Evolutionary conservation across 2,113 vertebrate genomes (phyloP), one percentile per base, ranked within the genome.

Genomic region (Chionodraco myersi): DNA sequence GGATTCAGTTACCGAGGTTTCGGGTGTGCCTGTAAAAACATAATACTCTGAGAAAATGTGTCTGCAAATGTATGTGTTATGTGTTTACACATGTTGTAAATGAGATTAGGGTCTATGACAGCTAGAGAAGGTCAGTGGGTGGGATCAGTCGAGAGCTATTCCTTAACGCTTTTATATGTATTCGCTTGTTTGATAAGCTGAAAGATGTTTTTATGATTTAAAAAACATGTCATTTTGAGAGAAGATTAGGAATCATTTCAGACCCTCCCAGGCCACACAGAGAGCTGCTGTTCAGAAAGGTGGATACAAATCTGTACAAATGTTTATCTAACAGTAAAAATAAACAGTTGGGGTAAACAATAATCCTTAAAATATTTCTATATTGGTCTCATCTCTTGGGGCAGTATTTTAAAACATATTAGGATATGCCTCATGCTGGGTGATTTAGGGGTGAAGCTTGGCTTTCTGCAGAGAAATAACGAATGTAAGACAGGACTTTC

Each of bases 21-120:
- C 23, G 26, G 51, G 60, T 63, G 7, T 56, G 56, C 56, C 69
- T 80, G 49, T 90, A 84, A 90, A 84, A 90, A 88, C 79, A 74
- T 80, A 76, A 87, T 85, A 83, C 80, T 79, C 53, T 78, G 47
- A 48, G 62, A 49, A 62, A 62, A 49, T 63, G 18, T 58, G 57
- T 36, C 16, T 16, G 70, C 16, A 64, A 47, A 48, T 61, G 30
- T 49, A 41, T 57, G 41, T 63, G 0, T 54, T 10, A 2, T 47
- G 34, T 34, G 18, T 41, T 41, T 51, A 63, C 60, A 61, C 58
- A 48, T 2, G 3, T 14, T n/a, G 16, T 61, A 62, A 67, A 75
- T 70, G 23, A 73, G 56, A 75, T 81, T 30, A 67, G n/a, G 8
- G 6, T 72, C 21, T 58, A 53, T 15, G 63, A 14, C 16, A 52